Evolutionary conservation across 2,888 invertebrate genomes (phyloP).

Genomic region (Steromphala cineraria): DNA sequence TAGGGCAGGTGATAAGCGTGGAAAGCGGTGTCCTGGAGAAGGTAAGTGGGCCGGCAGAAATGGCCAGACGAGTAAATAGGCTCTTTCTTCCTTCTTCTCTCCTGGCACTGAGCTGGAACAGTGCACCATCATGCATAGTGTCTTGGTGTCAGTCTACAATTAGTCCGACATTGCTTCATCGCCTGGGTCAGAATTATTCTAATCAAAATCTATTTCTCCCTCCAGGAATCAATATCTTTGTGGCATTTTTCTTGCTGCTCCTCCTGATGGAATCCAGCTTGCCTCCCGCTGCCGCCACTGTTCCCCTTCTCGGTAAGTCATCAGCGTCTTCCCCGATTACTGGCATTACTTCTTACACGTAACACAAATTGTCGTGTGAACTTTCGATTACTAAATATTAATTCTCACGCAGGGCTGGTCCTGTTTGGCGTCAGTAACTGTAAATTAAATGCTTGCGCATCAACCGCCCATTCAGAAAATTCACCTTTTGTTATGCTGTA

Average conservation of each 20-base stretch:
- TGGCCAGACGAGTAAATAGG: not conserved
- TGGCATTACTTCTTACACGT: no score
- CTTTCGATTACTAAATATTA: no score
- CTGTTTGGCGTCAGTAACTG: no score
- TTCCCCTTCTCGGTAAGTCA: constrained; percentile 69
- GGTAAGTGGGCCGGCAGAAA: not conserved
- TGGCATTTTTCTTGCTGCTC: constrained; percentile 71
- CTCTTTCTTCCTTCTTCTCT: not conserved
- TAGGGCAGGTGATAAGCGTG: no score
- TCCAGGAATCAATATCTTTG: constrained; percentile 72
- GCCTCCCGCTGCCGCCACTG: constrained; percentile 66
- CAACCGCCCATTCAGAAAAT: no score
- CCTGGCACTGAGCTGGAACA: not conserved
- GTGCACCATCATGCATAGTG: not conserved
- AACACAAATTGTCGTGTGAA: no score
- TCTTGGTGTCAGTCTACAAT: constrained; percentile 3
- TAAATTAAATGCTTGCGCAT: no score
- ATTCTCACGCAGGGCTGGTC: no score
- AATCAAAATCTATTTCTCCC: constrained; percentile 16
- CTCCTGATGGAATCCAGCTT: constrained; percentile 68
- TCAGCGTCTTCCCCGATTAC: not conserved
- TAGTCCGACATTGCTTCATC: not conserved
- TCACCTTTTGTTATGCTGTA: no score
- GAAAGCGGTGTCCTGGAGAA: not conserved
- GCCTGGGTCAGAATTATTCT: constrained; percentile 3